Conservation (phyloP, 2,888 invertebrate species). For the Cantharis flavilabris region DNA sequence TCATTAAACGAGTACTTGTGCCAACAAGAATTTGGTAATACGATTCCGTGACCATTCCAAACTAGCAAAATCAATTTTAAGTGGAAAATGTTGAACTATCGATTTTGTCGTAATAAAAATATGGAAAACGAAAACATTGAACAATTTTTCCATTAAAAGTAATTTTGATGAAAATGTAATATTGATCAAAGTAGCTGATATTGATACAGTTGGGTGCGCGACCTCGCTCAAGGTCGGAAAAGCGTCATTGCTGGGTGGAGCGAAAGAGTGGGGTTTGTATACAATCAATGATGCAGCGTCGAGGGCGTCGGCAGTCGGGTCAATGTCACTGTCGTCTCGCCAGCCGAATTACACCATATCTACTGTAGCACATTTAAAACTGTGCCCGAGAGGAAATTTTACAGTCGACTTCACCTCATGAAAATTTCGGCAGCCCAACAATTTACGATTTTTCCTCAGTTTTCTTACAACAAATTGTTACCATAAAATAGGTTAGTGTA, state of each 20-base stretch:
- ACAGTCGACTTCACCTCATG: neutral
- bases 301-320: constrained; percentile 51
- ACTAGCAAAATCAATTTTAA: neutral
- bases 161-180: neutral
- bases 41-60: neutral
- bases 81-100: neutral
- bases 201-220: constrained; percentile 35
- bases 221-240: constrained; percentile 51
- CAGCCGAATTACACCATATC: constrained; percentile 31
- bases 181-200: constrained; percentile 1
- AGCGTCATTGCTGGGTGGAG: constrained; percentile 50
- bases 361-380: constrained; percentile 16
- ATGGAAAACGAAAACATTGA: neutral
- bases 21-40: neutral
- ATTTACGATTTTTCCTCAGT: neutral
- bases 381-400: constrained; percentile 4
- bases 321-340: constrained; percentile 57
- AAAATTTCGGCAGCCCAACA: neutral
- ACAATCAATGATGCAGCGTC: constrained; percentile 37
- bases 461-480: neutral
- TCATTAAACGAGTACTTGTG: neutral
- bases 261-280: constrained; percentile 45
- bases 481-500: neutral
- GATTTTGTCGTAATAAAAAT: neutral
- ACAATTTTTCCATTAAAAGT: neutral